Evolutionary conservation across 2,888 invertebrate species (phyloP).

Genomic region (Drosophila mimetica): DNA sequence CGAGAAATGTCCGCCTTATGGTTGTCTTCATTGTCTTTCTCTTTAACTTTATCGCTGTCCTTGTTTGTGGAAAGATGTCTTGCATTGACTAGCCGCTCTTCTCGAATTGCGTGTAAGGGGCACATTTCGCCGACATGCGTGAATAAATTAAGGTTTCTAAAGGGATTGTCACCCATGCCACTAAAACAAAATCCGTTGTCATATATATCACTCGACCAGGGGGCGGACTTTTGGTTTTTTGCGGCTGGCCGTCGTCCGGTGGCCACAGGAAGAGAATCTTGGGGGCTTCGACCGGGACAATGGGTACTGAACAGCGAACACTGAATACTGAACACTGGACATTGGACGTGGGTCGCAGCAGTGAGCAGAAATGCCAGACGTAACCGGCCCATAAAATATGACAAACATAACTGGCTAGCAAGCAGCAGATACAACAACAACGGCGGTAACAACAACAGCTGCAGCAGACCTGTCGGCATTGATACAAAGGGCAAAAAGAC

Average conservation of each 20-base stretch:
- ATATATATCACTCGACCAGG: constrained; percentile 70
- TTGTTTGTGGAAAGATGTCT: background rate
- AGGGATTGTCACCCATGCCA: constrained; percentile 79
- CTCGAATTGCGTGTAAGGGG: constrained; percentile 68
- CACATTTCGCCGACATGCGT: constrained; percentile 75
- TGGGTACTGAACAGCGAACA: background rate
- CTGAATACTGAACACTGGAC: constrained; percentile 4
- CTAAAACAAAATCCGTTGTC: constrained; percentile 75
- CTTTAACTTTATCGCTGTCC: background rate
- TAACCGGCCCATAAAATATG: constrained; percentile 74
- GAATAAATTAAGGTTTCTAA: constrained; percentile 75
- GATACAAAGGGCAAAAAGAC: constrained; percentile 19
- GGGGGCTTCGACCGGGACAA: constrained; percentile 1
- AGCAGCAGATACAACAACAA: constrained; percentile 45
- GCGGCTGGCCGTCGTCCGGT: background rate
- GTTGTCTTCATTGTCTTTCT: background rate
- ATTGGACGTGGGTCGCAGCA: constrained; percentile 39
- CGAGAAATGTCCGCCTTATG: background rate
- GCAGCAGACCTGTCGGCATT: constrained; percentile 59
- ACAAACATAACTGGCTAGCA: constrained; percentile 70
- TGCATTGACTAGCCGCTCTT: constrained; percentile 25
- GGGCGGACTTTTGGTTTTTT: constrained; percentile 18
- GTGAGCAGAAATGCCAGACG: constrained; percentile 44
- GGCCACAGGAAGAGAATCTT: constrained; percentile 3
- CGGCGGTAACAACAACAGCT: constrained; percentile 22